These are phyloP conservation scores for Trilocha varians DNA, from an alignment of 2,888 invertebrate species.

Conservation along the genomic window DNA sequence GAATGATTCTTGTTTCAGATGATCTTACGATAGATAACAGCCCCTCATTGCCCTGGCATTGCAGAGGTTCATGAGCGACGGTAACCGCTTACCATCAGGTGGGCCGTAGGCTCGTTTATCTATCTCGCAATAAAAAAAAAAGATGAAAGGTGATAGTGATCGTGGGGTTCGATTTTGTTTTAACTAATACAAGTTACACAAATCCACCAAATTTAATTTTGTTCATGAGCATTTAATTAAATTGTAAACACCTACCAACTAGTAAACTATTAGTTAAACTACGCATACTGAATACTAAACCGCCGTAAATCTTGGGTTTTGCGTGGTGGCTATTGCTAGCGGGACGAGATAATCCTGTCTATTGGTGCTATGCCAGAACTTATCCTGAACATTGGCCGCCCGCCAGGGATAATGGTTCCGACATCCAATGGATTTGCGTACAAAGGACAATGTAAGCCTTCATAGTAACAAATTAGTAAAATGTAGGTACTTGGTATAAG, in stretches of 20 bases:
- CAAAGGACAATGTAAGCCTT: conserved; percentile 24
- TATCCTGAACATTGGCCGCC: conserved; percentile 42
- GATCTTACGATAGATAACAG: too few relatives aligned
- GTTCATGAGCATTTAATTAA: background rate
- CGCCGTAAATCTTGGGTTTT: conserved; percentile 28
- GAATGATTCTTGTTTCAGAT: too few relatives aligned
- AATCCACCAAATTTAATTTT: background rate
- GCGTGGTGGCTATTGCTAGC: conserved; percentile 26
- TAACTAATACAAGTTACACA: background rate
- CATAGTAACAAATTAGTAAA: conserved; percentile 25
- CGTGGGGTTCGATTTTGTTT: too few relatives aligned
- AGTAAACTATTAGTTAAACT: conserved; percentile 1
- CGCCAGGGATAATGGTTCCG: conserved; percentile 47
- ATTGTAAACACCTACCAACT: background rate
- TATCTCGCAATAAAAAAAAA: too few relatives aligned
- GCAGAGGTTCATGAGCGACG: too few relatives aligned
- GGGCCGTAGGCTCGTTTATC: too few relatives aligned
- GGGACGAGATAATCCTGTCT: conserved; percentile 42
- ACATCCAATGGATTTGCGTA: conserved; percentile 36
- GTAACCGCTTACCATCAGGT: too few relatives aligned
- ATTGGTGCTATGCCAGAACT: conserved; percentile 52
- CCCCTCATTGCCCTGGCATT: too few relatives aligned
- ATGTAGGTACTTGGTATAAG: too few relatives aligned
- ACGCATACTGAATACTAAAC: conserved; percentile 16
- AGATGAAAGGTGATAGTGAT: too few relatives aligned